Conservation (phyloP, 2,797 vertebrate species). For the Falco peregrinus region DNA sequence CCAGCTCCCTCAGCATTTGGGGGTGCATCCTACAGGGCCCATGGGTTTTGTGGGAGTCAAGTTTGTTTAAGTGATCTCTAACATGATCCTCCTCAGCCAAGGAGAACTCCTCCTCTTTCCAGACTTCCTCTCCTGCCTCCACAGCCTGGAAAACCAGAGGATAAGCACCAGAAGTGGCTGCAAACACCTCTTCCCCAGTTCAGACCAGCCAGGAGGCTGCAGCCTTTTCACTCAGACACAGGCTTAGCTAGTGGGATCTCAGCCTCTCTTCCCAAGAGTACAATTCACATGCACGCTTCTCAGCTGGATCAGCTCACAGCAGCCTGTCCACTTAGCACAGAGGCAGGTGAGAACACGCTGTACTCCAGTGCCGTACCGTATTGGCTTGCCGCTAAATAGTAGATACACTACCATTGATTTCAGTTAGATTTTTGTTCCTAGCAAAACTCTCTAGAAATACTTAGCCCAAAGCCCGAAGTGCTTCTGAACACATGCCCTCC, state of each 20-base stretch:
- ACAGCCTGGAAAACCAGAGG: too few relatives aligned
- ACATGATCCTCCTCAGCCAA: too few relatives aligned
- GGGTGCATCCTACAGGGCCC: too few relatives aligned
- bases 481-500: not conserved
- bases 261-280: not conserved
- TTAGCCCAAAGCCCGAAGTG: slow-evolving; percentile 1
- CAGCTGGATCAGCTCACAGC: not conserved
- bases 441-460: not conserved
- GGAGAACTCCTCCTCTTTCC: too few relatives aligned
- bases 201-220: not conserved
- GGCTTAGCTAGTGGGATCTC: not conserved
- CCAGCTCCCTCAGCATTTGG: too few relatives aligned
- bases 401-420: slow-evolving; percentile 43
- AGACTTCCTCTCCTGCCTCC: too few relatives aligned
- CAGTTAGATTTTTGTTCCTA: slow-evolving; percentile 3
- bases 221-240: fast-evolving
- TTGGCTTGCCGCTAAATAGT: not conserved
- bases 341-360: slow-evolving; percentile 22
- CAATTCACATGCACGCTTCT: not conserved
- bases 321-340: slow-evolving; percentile 8
- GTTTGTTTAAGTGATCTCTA: too few relatives aligned
- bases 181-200: not conserved
- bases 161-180: not conserved
- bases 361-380: not conserved
- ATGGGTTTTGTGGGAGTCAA: too few relatives aligned